Base-by-base conservation (phyloP, 2,797 vertebrate genomes). In the Falco peregrinus region DNA sequence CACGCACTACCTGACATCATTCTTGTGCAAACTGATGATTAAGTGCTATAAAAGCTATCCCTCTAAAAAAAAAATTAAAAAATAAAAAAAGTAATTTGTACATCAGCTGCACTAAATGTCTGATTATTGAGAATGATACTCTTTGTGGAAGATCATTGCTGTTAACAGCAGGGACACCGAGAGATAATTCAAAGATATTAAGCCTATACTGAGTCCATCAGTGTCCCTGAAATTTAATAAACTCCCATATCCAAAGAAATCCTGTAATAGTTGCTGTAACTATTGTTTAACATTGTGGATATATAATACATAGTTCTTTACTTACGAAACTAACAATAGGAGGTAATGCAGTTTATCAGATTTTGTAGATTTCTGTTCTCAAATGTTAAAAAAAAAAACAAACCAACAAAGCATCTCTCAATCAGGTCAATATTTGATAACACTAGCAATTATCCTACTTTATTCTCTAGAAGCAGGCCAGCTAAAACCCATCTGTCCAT, bases 401-500 rank as follows among this genome's bases (percentile, higher is more conserved):
- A 37, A 37, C 9, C 9, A 79, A 19, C 28, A 92, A 77, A 89
- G 19, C 20, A 4, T 26, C 37, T 85, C 82, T 68, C 60, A 93
- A 76, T 95, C 31, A 91, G 79, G 57, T 96, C 86, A 96, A 90
- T 89, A 95, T 96, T 65, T 95, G 59, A 84, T 71, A 76, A 94
- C 84, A 91, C n/a, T 65, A 94, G 89, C 88, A 93, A 94, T 95
- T 95, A 96, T 93, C 87, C 70, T 70, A 65, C 81, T 94, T 95
- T 93, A 96, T 63, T 89, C 82, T 75, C 35, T 50, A 93, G 65
- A 96, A 96, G 14, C 75, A 93, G 41, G 17, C 47, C 26, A 93
- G 60, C 88, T 97, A 96, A 97, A 96, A 76, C 76, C 89, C 91
- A 92, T 93, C 89, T 96, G 96, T 78, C 51, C 57, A 78, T 96